Evolutionary conservation across 2,888 invertebrate genomes (phyloP), one percentile per base, ranked within the genome.

Genomic region (Cabera pusaria): DNA sequence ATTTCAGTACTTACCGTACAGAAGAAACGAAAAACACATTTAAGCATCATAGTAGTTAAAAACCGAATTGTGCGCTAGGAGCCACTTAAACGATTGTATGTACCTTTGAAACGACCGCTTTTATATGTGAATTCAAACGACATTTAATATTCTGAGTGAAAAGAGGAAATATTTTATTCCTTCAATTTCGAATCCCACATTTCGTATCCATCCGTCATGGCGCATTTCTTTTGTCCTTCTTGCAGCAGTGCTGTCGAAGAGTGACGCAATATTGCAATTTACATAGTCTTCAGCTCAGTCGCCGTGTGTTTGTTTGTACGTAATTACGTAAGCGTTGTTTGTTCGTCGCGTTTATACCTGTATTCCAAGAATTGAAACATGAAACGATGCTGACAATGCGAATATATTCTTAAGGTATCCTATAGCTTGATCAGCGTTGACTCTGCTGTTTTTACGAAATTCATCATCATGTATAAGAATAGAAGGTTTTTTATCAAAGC

Each of bases 141-240:
- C 23, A 24, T 33, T 33, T 39, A 32, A 39, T 35, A 41, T 41
- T 41, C 29, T 35, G 25, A 29, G 28, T 18, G 29, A 24, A 20
- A 20, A 11, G 23, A 44, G 38, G 27, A 39, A 35, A 32, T 39
- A 39, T 44, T 44, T 39, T 26, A 39, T 31, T 14, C 31, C 10
- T 24, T 35, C 22, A 39, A 44, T 35, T 38, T 44, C 18, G 33
- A 28, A 11, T 8, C 14, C 35, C 34, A 40, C 16, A 21, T 33
- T 37, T 25, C 37, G 17, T 27, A 33, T 24, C 28, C 29, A 38
- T 44, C 44, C 22, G 39, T 44, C 38, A 44, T 34, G 38, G 31
- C 38, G 38, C 26, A 35, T 11, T 25, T 18, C 17, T 34, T 27
- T 12, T 6, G 6, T 44, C 43, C 26, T 29, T 18, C 18, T 38